Conservation (phyloP, 2,888 invertebrate genomes). For the Cosmia trapezina region DNA sequence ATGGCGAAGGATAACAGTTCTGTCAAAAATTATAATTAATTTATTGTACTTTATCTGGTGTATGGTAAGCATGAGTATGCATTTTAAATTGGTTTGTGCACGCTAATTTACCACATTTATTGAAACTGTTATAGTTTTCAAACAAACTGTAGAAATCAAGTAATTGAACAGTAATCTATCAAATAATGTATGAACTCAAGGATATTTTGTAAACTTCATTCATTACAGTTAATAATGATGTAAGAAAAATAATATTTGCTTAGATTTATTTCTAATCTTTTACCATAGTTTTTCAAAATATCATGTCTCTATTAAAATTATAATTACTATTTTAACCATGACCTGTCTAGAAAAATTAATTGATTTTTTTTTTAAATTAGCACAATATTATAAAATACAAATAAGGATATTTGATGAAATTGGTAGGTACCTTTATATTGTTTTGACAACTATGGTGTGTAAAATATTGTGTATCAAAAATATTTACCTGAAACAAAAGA, state of each 20-base stretch:
- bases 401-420: background rate
- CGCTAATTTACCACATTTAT: constrained; percentile 18
- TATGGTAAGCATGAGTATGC: constrained; percentile 59
- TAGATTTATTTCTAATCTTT: background rate
- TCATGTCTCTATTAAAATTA: background rate
- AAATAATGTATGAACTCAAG: constrained; percentile 43
- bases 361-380: background rate
- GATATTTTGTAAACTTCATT: constrained; percentile 40
- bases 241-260: background rate
- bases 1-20: constrained; percentile 77
- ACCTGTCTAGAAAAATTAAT: background rate
- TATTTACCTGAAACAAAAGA: too few relatives aligned
- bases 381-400: background rate
- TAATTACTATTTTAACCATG: too few relatives aligned
- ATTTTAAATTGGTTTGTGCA: constrained; percentile 36
- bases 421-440: background rate
- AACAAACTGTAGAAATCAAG: constrained; percentile 6
- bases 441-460: background rate
- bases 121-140: constrained; percentile 7
- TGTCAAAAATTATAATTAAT: constrained; percentile 74
- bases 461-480: too few relatives aligned
- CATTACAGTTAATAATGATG: background rate
- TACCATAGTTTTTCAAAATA: background rate
- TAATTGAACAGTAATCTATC: constrained; percentile 1
- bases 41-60: constrained; percentile 64